A percentile compares a stretch with the other conserved stretches of the same genome.
Evolutionary conservation across 2,888 invertebrate genomes (phyloP).

Genomic region (Dexiosoma caninum): DNA sequence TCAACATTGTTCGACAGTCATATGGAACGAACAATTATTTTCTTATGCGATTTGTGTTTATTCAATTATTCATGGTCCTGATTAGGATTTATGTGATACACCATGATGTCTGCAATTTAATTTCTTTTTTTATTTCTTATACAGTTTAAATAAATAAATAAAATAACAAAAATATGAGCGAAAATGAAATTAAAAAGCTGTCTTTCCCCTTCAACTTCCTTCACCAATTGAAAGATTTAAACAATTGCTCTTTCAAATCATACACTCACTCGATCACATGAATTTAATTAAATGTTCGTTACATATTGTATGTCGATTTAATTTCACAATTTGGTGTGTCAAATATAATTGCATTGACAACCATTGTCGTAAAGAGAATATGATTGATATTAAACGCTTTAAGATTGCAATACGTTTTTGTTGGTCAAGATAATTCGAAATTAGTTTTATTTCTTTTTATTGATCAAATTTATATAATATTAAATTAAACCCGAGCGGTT

Average conservation of each 20-base stretch:
- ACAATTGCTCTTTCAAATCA: constrained; percentile 7
- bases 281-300: constrained; percentile 22
- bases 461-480: no score
- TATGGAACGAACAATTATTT: no score
- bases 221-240: not conserved
- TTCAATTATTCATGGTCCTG: not conserved
- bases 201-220: not conserved
- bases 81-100: constrained; percentile 27
- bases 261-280: constrained; percentile 7
- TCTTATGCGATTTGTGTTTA: no score
- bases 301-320: constrained; percentile 9
- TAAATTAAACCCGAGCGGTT: no score
- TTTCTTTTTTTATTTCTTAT: constrained; percentile 4
- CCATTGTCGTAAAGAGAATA: not conserved
- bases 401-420: not conserved
- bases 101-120: constrained; percentile 54
- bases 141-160: constrained; percentile 29
- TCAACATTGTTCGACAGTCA: no score
- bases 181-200: not conserved
- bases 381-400: not conserved
- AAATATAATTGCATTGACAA: constrained; percentile 21
- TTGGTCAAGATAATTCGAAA: no score
- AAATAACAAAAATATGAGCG: no score
- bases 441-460: no score
- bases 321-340: constrained; percentile 6